Evolutionary conservation across 2,113 vertebrate genomes (phyloP).

Genomic region (Perca fluviatilis): DNA sequence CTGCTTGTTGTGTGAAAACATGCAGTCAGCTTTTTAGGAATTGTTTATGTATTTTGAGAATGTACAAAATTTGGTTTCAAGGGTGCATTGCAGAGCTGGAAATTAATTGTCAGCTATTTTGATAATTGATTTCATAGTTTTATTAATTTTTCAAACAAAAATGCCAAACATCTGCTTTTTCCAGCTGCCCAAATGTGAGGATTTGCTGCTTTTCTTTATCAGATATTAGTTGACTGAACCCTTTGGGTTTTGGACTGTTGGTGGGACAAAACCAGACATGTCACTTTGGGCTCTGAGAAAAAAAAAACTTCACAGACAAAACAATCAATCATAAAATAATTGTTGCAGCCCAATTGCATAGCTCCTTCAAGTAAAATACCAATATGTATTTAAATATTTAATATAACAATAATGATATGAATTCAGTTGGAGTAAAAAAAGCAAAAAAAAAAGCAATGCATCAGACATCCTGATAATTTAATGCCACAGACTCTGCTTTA

Average conservation of each 20-base stretch:
- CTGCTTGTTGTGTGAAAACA: conserved; percentile 34
- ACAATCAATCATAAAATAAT: not conserved
- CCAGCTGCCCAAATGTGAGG: not conserved
- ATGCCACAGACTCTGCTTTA: conserved; percentile 40
- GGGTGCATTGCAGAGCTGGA: not conserved
- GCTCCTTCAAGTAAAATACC: not conserved
- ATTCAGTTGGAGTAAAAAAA: not conserved
- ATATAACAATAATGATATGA: not conserved
- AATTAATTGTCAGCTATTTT: not conserved
- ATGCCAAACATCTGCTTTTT: not conserved
- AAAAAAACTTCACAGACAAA: not conserved
- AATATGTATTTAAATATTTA: not conserved
- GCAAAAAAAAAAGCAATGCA: not conserved
- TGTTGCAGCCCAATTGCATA: not conserved
- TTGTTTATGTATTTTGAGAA: not conserved
- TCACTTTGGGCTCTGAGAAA: not conserved
- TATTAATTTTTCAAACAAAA: not conserved
- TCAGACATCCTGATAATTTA: conserved; percentile 36
- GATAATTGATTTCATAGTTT: not conserved
- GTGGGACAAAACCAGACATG: not conserved
- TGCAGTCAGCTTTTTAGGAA: not conserved
- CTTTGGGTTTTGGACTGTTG: not conserved
- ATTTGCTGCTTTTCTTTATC: not conserved
- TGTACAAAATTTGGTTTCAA: not conserved
- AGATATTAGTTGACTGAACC: not conserved